Base-by-base conservation (phyloP, 2,797 vertebrate genomes). In the Gymnodraco acuticeps region DNA sequence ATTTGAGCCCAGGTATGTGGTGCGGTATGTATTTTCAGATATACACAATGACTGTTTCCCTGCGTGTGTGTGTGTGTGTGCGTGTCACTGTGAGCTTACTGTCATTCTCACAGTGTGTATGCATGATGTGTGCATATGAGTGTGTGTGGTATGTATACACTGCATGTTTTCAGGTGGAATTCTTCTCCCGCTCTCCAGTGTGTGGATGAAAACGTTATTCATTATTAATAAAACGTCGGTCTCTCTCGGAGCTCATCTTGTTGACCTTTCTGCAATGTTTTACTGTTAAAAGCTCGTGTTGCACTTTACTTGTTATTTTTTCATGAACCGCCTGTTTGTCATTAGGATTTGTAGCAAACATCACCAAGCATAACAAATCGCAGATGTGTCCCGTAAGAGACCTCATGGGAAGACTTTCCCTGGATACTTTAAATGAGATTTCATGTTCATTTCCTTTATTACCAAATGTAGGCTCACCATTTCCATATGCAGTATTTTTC, bases 261-360 rank as follows among this genome's bases (percentile, higher is more conserved):
- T 89, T 93, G 92, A 93, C 90, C 92, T 89, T 92, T 91, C 84
- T 70, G 80, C 79, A 91, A 86, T 82, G 75, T 91, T 92, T 84
- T 73, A 17, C 83, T 74, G 80, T 88, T 91, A 93, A 93, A 93
- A 94, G 92, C 93, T 89, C 80, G 13, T 84, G 87, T 89, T 92
- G 87, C 87, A 82, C 90, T 91, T 90, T 75, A 70, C 83, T 92
- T 75, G 63, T 93, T 76, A 90, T 89, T 94, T 92, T 94, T 95
- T 94, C 59, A 94, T 93, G 92, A 94, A 64, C 74, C 59, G 58
- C 83, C 51, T 83, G 85, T 90, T 93, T 91, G 88, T 90, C 77
- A 72, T 83, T 78, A 61, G 38, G 60, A 80, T 86, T 77, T 17
- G 77, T 50, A 84, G 80, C 75, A 78, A 84, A 83, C 79, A 85